Evolutionary conservation across 2,888 invertebrate species (phyloP).

Genomic region (Diplolepis rosae): DNA sequence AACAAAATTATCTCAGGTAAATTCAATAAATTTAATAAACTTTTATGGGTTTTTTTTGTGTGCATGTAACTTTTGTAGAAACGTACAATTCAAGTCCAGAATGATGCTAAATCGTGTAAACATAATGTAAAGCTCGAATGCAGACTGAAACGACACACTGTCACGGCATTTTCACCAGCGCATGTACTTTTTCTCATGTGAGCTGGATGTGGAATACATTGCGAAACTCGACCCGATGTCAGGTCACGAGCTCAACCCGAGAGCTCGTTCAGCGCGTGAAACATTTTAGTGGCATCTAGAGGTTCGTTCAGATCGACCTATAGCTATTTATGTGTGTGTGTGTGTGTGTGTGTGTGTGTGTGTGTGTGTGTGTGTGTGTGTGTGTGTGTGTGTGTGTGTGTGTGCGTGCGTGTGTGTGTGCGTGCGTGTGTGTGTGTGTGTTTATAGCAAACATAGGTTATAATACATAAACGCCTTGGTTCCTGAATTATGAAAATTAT

Average conservation of each 20-base stretch:
- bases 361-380: no score
- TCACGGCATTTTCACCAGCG: background rate
- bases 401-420: no score
- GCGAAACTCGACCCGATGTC: constrained; percentile 2
- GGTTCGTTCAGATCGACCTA: no score
- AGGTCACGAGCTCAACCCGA: constrained; percentile 11
- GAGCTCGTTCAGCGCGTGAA: background rate
- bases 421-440: no score
- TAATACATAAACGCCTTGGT: background rate
- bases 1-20: no score
- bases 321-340: no score
- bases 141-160: no score
- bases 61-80: background rate
- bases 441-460: no score
- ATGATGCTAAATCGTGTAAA: constrained; percentile 65
- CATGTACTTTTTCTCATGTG: background rate
- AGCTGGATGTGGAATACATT: background rate
- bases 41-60: no score
- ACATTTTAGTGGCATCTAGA: constrained; percentile 3
- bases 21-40: no score
- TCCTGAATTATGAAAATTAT: background rate
- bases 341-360: no score
- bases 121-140: constrained; percentile 58
- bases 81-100: constrained; percentile 23
- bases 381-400: no score